A percentile compares a stretch with the other conserved stretches of the same genome.
phyloP scores from a whole-genome alignment of 2,113 vertebrate genomes.

The Pachycephala philippinensis region DNA sequence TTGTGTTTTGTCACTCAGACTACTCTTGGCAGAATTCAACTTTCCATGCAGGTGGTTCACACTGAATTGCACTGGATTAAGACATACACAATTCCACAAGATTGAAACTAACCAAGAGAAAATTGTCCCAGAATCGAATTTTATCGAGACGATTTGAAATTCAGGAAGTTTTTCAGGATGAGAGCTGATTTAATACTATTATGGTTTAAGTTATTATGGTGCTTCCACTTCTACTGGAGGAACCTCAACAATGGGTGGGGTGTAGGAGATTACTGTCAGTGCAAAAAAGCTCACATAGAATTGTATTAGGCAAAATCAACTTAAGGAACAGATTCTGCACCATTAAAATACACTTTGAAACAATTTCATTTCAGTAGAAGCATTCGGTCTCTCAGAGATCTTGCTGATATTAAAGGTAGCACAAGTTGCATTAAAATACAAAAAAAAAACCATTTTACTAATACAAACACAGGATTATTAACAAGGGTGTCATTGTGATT shows the following conservation, averaged over 20 bases:
- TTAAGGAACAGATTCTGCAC: background rate
- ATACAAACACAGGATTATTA: background rate
- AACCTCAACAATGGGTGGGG: background rate
- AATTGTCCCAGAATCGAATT: background rate
- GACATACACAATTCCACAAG: background rate
- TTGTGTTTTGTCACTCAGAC: background rate
- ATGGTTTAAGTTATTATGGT: background rate
- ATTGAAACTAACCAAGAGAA: background rate
- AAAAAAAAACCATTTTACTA: background rate
- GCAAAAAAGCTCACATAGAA: background rate
- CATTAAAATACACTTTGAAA: background rate
- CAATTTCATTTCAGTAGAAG: background rate
- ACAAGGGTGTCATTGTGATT: background rate
- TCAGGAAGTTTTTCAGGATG: background rate
- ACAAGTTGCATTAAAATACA: background rate
- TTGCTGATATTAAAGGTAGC: background rate
- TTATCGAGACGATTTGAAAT: background rate
- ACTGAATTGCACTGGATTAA: background rate
- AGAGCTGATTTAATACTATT: background rate
- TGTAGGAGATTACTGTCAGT: background rate
- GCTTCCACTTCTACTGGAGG: background rate
- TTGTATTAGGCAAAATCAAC: background rate
- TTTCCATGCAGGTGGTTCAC: background rate
- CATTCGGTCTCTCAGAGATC: background rate
- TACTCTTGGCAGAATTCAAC: background rate